phyloP scores from a whole-genome alignment of 2,797 vertebrate species.

The Bufotes viridis region DNA sequence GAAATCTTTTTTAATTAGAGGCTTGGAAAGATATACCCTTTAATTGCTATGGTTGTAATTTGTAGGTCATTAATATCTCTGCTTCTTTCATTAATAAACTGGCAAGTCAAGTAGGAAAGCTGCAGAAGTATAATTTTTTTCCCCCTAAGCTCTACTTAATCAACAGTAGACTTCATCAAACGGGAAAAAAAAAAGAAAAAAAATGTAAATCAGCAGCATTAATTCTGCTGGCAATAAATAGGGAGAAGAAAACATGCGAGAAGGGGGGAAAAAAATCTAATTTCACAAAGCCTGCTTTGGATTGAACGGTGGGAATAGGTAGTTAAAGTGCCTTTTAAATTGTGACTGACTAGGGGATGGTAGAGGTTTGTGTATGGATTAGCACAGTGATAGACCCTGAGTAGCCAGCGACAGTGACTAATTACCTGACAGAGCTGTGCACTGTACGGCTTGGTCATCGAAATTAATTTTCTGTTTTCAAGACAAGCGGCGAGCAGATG shows the following conservation, averaged over 20 bases:
- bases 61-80: conserved; percentile 76
- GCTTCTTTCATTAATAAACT: conserved; percentile 81
- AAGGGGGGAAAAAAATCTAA: conserved; percentile 65
- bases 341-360: conserved; percentile 74
- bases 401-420: conserved; percentile 88
- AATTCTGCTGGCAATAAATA: conserved; percentile 74
- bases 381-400: conserved; percentile 84
- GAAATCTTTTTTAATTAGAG: conserved; percentile 75
- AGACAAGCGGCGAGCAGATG: conserved; percentile 82
- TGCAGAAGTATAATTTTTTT: conserved; percentile 66
- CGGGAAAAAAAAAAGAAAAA: conserved; percentile 66
- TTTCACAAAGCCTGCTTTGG: conserved; percentile 65
- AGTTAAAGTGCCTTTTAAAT: conserved; percentile 77
- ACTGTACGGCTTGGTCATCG: conserved; percentile 88
- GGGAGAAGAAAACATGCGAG: conserved; percentile 70
- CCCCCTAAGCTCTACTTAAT: conserved; percentile 76
- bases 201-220: conserved; percentile 77
- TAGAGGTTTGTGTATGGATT: conserved; percentile 88
- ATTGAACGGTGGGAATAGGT: conserved; percentile 69
- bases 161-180: conserved; percentile 77
- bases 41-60: conserved; percentile 77
- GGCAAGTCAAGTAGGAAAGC: conserved; percentile 76
- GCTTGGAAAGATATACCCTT: conserved; percentile 74
- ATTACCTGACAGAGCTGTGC: conserved; percentile 91
- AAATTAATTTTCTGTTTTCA: conserved; percentile 88